Evolutionary conservation across 37 sponge, comb jelly and placozoan species (phyloP).

Genomic region (Theonella swinhoei): DNA sequence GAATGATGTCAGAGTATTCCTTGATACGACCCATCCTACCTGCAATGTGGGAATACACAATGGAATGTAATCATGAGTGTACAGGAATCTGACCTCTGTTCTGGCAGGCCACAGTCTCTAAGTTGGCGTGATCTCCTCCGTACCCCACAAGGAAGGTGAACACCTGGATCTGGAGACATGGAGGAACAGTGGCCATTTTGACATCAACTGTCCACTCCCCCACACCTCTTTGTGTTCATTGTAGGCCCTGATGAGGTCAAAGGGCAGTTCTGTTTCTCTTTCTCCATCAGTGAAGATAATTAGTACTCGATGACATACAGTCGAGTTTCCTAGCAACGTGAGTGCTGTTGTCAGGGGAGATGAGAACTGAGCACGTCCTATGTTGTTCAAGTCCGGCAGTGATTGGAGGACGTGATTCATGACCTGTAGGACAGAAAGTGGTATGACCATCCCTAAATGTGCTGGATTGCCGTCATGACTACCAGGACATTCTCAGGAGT

Average conservation of each 20-base stretch:
- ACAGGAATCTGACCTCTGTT: conserved; percentile 5
- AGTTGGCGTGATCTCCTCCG: neutral
- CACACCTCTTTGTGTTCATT: neutral
- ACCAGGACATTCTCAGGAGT: conserved; percentile 46
- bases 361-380: neutral
- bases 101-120: neutral
- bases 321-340: neutral
- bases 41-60: neutral
- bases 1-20: conserved; percentile 1
- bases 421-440: neutral
- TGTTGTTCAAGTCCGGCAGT: neutral
- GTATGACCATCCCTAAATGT: neutral
- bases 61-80: neutral
- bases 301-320: conserved; percentile 28
- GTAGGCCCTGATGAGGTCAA: neutral
- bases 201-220: no score
- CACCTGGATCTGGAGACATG: neutral
- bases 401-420: neutral
- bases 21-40: neutral
- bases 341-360: neutral
- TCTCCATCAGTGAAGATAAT: conserved; percentile 33
- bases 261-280: neutral
- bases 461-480: no score
- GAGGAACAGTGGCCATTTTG: neutral
- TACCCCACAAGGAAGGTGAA: conserved; percentile 9